Evolutionary conservation across 2,888 invertebrate species (phyloP), one percentile per base, ranked within the genome.

Genomic region (Opisthograptis luteolata): DNA sequence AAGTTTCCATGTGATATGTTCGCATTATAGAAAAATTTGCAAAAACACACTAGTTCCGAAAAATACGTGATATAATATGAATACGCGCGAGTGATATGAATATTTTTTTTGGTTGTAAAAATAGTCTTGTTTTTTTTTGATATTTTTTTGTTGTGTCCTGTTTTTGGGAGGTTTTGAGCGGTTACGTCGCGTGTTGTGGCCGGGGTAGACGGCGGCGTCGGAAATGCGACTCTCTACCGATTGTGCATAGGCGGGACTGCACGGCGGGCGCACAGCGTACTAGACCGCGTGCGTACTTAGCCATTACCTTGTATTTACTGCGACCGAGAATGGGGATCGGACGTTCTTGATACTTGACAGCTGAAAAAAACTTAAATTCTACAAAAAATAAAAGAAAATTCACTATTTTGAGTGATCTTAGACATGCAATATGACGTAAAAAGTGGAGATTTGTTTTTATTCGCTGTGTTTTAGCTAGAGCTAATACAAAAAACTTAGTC

Each of bases 291-390:
- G 87, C 90, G 89, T 89, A 90, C 90, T 90, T 89, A 88, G 83
- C 89, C 89, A 90, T 90, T 90, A 89, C 90, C 90, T 89, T 88
- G 89, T 89, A 88, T 89, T 89, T 88, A 89, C 90, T 88, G 88
- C 84, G 86, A 82, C 74, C 81, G 76, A 71, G 69, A 66, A 57
- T 68, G 49, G 37, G 66, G 68, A 66, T 65, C 59, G 49, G 43
- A 45, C 66, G 55, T 19, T 76, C 82, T 88, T 89, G 88, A 76
- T 85, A 80, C 86, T 84, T 60, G 66, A 25, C 12, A 48, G 37
- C 42, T 36, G 46, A 55, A 54, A 56, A 44, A 24, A 13, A 15
- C 3, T 10, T 8, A 13, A 13, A 9, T 34, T 7, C 31, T 31
- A 10, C n/a, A 9, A 17, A 32, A 32, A 32, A 17, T 8, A 2